Evolutionary conservation across 2,113 vertebrate genomes (phyloP).

Genomic region (Emberiza fucata): DNA sequence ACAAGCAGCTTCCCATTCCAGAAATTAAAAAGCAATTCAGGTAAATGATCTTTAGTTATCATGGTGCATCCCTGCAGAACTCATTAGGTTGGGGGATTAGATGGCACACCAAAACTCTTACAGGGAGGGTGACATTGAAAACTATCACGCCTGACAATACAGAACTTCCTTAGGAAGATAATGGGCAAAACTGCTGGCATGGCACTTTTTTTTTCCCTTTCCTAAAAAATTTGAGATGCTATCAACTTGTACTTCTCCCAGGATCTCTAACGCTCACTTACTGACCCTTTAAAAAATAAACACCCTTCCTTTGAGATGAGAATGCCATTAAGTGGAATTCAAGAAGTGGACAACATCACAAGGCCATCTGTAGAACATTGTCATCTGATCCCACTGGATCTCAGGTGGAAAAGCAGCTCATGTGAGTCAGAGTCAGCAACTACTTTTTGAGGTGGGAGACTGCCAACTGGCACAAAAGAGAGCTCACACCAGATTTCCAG

Average conservation of each 20-base stretch:
- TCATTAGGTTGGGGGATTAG: slow-evolving; percentile 70
- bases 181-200: neutral
- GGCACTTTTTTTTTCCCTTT: neutral
- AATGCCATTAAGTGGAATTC: neutral
- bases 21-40: slow-evolving; percentile 82
- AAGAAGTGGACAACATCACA: neutral
- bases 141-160: neutral
- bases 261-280: neutral
- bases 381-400: neutral
- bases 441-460: neutral
- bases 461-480: neutral
- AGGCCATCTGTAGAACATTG: neutral
- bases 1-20: slow-evolving; percentile 72
- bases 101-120: slow-evolving; percentile 51
- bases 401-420: neutral
- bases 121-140: slow-evolving; percentile 15
- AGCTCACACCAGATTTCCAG: neutral
- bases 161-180: neutral
- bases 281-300: neutral
- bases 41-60: slow-evolving; percentile 79
- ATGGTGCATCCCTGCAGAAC: slow-evolving; percentile 70
- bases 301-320: neutral
- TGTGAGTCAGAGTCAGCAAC: neutral
- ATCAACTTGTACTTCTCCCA: neutral
- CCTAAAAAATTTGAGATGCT: neutral